These are phyloP conservation scores for Antigone vipio DNA, from an alignment of 2,113 vertebrate species.

Conservation along the genomic window DNA sequence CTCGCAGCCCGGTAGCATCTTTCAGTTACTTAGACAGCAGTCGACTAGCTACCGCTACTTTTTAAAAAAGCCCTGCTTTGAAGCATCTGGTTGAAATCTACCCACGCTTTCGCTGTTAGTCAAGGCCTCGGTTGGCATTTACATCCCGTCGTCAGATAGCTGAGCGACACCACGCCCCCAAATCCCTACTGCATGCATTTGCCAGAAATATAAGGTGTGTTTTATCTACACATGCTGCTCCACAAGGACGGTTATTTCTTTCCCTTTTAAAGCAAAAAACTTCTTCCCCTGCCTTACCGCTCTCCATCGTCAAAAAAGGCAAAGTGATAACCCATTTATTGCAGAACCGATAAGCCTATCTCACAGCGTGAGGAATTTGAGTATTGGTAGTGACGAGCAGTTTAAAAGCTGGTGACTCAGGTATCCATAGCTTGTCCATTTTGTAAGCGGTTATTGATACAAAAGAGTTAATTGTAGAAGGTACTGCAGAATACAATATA, in stretches of 20 bases:
- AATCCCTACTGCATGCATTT: not conserved
- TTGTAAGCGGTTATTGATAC: not conserved
- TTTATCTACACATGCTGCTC: not conserved
- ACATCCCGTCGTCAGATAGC: fast-evolving
- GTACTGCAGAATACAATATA: not conserved
- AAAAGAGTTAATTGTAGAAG: not conserved
- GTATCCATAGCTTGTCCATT: not conserved
- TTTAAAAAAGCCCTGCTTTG: not conserved
- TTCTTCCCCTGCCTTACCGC: not conserved
- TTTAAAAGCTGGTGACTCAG: not conserved
- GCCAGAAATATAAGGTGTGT: not conserved
- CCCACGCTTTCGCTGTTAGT: fast-evolving
- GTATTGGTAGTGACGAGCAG: not conserved
- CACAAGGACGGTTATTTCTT: not conserved
- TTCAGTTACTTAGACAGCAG: not conserved
- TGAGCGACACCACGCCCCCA: not conserved
- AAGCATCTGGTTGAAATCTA: not conserved
- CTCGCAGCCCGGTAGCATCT: fast-evolving
- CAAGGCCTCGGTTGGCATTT: fast-evolving
- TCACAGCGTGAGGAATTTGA: not conserved
- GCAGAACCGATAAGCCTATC: not conserved
- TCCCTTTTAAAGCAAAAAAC: not conserved
- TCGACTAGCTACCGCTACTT: not conserved
- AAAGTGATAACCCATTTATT: not conserved
- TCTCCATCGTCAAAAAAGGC: not conserved